Percentiles rank a stretch among this genome's conserved stretches.
Evolutionary conservation across 2,797 vertebrate species (phyloP).

Genomic region (Ctenochaetus hawaiiensis): DNA sequence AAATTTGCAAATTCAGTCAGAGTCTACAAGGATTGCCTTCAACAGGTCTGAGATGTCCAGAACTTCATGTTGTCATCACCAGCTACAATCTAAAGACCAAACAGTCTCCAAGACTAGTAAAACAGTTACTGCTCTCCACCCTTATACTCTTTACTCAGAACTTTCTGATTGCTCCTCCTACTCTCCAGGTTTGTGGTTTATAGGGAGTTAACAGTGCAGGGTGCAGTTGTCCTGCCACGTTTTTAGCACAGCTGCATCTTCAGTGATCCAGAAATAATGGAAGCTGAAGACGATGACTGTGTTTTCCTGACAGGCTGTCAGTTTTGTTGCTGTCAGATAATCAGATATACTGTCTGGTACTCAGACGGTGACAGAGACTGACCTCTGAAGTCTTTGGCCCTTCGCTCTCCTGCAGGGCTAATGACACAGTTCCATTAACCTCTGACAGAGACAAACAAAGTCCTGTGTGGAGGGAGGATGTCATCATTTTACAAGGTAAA

Average conservation of each 20-base stretch:
- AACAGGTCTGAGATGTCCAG: no score
- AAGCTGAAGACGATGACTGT: neutral
- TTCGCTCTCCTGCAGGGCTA: constrained; percentile 44
- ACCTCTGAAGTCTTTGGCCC: constrained; percentile 20
- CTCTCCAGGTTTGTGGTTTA: neutral
- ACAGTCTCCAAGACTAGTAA: no score
- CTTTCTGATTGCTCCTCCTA: no score
- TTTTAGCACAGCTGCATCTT: constrained; percentile 22
- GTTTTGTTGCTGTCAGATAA: constrained; percentile 16
- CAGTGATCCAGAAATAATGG: constrained; percentile 17
- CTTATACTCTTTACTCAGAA: no score
- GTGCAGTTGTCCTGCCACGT: neutral
- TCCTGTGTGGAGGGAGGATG: constrained; percentile 19
- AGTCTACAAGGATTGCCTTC: no score
- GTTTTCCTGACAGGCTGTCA: constrained; percentile 26
- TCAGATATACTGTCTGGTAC: constrained; percentile 22
- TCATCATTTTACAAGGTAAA: constrained; percentile 52
- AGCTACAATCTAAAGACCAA: no score
- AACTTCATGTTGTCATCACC: no score
- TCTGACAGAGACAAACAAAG: constrained; percentile 46
- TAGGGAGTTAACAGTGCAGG: neutral
- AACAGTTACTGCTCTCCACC: no score
- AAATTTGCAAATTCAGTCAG: no score
- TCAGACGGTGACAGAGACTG: constrained; percentile 15
- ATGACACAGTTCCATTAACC: constrained; percentile 58